Base-by-base conservation (phyloP, 1,140 invertebrate species). In the Pogonomyrmex barbatus region DNA sequence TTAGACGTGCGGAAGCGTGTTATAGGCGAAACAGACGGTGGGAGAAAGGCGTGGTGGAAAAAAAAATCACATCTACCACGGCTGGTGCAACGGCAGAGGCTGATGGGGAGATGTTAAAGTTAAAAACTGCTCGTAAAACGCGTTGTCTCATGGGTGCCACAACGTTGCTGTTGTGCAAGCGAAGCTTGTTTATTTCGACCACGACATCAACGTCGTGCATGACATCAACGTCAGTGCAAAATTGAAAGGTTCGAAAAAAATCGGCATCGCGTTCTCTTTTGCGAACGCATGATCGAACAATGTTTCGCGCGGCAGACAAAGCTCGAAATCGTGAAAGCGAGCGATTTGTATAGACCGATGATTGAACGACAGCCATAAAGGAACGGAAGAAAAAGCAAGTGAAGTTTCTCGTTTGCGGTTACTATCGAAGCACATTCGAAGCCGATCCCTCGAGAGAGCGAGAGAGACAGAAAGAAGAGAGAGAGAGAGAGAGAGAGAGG, bases 51-150 rank as follows among this genome's bases (percentile, higher is more conserved):
- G 42, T 33, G 33, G 42, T 75, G n/a, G 42, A 73, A 58, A 39
- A 36, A 83, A 12, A 36, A 83, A 2, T 45, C 30, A 6, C 30
- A 24, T 82, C 30, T 17, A 14, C 33, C 12, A 12, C 52, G 12
- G 9, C 71, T 4, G 36, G 78, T n/a, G 17, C 67, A 30, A 42
- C 52, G 17, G 3, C 54, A 24, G 24, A 24, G 5, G 56, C 54
- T 47, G 42, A 83, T 83, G 54, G 68, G 67, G 68, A 81, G 54
- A 62, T 83, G 68, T 75, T 83, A 83, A 75, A 73, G 42, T 83
- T 83, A 73, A 83, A 83, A 83, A 33, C 33, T 6, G 30, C 42
- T 83, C 68, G 68, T 83, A 75, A 62, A 75, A 50, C 54, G 42
- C 42, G 17, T 47, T 17, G 68, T 75, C 79, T 47, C 73, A 14